These are phyloP conservation scores for Lepidostoma basale DNA, from an alignment of 1,140 invertebrate species.

Conservation along the genomic window DNA sequence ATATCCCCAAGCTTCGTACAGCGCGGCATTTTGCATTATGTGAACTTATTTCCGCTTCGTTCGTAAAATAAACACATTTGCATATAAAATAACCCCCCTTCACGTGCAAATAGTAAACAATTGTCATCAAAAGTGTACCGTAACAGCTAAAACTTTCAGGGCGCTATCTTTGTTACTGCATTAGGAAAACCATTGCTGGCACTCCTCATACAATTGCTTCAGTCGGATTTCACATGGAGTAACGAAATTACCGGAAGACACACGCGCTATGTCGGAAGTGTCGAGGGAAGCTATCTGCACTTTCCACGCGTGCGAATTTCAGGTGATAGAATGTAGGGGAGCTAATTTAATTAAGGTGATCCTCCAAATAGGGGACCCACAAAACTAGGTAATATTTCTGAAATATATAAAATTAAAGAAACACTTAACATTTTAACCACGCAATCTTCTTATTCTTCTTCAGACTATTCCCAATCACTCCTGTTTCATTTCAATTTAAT, in stretches of 20 bases:
- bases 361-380: too few species aligned
- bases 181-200: constrained; percentile 18
- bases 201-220: constrained; percentile 4
- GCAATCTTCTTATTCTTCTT: too few species aligned
- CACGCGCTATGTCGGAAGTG: constrained; percentile 17
- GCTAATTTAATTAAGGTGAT: background rate
- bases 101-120: constrained; percentile 2
- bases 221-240: background rate
- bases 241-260: background rate
- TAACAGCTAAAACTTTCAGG: constrained; percentile 6
- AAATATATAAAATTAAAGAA: too few species aligned
- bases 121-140: background rate
- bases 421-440: too few species aligned
- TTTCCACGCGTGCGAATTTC: constrained; percentile 25
- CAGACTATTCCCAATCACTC: too few species aligned
- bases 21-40: too few species aligned
- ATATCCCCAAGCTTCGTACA: too few species aligned
- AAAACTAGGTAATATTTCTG: too few species aligned
- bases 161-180: background rate
- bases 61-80: too few species aligned
- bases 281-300: constrained; percentile 22
- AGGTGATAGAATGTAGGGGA: constrained; percentile 16
- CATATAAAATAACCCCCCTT: too few species aligned
- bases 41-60: too few species aligned
- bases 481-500: too few species aligned